Evolutionary conservation across 2,113 vertebrate species (phyloP), one percentile per base, ranked within the genome.

Genomic region (Pao palembangensis): DNA sequence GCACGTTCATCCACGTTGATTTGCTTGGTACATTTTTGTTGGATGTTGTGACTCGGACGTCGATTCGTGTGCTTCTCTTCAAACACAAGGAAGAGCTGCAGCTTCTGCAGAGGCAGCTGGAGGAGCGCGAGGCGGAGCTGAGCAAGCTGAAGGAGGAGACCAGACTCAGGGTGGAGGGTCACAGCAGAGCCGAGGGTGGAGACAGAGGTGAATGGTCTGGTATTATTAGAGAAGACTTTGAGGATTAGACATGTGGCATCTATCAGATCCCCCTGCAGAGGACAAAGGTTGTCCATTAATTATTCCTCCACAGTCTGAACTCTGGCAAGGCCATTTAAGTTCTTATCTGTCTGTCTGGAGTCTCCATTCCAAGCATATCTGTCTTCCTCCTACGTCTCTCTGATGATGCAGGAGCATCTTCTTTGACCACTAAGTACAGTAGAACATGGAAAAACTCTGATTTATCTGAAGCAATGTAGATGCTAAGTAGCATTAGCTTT

Each of bases 21-120:
- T 0, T 16, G 16, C 53, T 16, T 17, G 2, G 8, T 38, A 8
- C 1, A 12, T 12, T 12, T 31, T 55, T 44, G 19, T 41, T 18
- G 18, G 19, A 3, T 41, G 11, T 55, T 58, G 48, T 58, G 5
- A 4, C 0, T 17, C 16, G 15, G 44, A 47, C 44, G 5, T 16
- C 38, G 16, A 49, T 48, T 21, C 43, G 18, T 7, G 54, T 2
- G 66, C 19, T 19, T 19, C 19, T 54, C 8, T 62, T 52, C 0
- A 25, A 4, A n/a, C 74, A 6, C 25, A 28, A 99, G 96, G 96
- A 97, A 54, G 95, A 98, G 38, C 81, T 99, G 61, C 79, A 84
- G 49, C 85, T 89, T 58, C 82, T 97, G 69, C 94, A 94, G 87
- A 92, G 84, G 62, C 92, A 94, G 64, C 84, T 98, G 58, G 94